These are phyloP conservation scores for Chydorus sphaericus DNA, from an alignment of 2,888 invertebrate species.

Conservation along the genomic window DNA sequence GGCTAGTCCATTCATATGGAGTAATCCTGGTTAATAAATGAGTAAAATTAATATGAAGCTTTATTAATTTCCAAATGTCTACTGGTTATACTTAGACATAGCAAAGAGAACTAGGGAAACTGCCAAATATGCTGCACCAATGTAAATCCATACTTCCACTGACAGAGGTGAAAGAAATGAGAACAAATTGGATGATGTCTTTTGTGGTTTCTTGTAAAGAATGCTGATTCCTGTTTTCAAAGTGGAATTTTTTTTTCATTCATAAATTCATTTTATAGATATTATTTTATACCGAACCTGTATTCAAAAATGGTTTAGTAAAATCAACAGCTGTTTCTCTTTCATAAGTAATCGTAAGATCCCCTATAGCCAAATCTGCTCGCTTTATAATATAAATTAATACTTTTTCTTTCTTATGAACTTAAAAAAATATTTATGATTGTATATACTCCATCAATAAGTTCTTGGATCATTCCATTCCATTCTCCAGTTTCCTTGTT, in stretches of 20 bases:
- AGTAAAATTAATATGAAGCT: background rate
- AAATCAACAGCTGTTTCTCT: constrained; percentile 88
- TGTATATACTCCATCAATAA: constrained; percentile 28
- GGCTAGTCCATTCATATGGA: constrained; percentile 62
- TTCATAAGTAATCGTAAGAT: constrained; percentile 92
- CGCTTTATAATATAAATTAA: no score
- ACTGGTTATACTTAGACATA: constrained; percentile 38
- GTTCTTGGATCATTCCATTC: constrained; percentile 38
- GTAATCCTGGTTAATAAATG: constrained; percentile 9
- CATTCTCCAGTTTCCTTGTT: constrained; percentile 45
- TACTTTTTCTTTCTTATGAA: background rate
- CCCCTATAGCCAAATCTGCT: constrained; percentile 91
- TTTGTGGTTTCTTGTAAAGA: constrained; percentile 69
- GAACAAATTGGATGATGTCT: constrained; percentile 71
- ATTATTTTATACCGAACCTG: constrained; percentile 40
- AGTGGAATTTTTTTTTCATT: constrained; percentile 6
- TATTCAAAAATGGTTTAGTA: constrained; percentile 97
- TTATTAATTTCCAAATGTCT: background rate
- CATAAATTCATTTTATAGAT: background rate
- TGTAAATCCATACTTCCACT: constrained; percentile 65
- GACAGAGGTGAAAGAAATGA: constrained; percentile 87
- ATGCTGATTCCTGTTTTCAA: constrained; percentile 58
- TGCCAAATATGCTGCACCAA: constrained; percentile 62
- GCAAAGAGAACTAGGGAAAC: constrained; percentile 65
- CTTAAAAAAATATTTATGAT: background rate